Conservation (phyloP, 2,113 vertebrate genomes). For the Amphilophus citrinellus region DNA sequence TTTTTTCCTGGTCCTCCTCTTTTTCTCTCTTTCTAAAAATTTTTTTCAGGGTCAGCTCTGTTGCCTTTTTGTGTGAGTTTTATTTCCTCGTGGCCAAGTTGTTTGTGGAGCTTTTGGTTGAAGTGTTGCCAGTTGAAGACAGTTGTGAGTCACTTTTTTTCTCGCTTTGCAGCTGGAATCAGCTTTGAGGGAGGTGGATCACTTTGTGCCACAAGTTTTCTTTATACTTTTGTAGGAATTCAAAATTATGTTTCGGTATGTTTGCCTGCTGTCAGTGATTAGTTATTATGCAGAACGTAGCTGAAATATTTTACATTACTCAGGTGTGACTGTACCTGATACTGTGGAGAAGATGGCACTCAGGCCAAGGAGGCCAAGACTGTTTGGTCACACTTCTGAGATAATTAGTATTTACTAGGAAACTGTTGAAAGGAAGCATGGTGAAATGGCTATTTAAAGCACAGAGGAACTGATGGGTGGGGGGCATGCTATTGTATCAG, state of each 20-base stretch:
- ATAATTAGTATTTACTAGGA: slow-evolving; percentile 77
- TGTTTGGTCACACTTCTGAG: slow-evolving; percentile 76
- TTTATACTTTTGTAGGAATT: neutral
- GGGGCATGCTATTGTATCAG: slow-evolving; percentile 68
- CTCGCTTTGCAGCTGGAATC: slow-evolving; percentile 12
- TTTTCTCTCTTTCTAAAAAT: slow-evolving; percentile 9
- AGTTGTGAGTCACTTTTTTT: slow-evolving; percentile 19
- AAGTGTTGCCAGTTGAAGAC: slow-evolving; percentile 40
- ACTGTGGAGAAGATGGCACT: slow-evolving; percentile 23
- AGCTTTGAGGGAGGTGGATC: neutral
- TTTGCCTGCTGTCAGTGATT: neutral
- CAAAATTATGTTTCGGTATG: neutral
- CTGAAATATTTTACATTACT: neutral
- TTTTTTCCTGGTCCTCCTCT: slow-evolving; percentile 44
- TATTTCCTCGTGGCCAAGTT: slow-evolving; percentile 34
- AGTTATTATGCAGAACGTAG: neutral
- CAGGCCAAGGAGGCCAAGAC: slow-evolving; percentile 37
- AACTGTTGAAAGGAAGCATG: slow-evolving; percentile 74
- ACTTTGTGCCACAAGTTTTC: neutral
- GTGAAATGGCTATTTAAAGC: slow-evolving; percentile 80
- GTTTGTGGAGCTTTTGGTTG: slow-evolving; percentile 24
- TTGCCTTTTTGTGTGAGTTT: slow-evolving; percentile 62
- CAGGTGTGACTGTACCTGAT: slow-evolving; percentile 37
- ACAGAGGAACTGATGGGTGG: slow-evolving; percentile 72
- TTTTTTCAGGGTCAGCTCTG: slow-evolving; percentile 56